phyloP scores from a whole-genome alignment of 1,140 invertebrate genomes.

The Dreissena rostriformis region DNA sequence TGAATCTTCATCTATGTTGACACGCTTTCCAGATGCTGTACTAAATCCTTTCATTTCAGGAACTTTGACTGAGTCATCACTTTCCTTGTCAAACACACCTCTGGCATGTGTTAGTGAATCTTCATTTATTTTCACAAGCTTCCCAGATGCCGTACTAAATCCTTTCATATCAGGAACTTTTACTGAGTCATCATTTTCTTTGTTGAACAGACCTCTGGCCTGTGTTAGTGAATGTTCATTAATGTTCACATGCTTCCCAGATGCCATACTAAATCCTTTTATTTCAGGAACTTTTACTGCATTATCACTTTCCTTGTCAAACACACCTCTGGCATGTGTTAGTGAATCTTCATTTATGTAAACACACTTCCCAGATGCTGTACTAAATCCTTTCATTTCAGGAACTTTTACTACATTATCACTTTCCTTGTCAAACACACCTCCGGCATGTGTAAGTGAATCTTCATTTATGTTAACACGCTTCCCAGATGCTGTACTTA shows the following conservation, averaged over 20 bases:
- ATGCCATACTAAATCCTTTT: neutral
- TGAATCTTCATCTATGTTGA: slow-evolving; percentile 15
- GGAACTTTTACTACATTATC: neutral
- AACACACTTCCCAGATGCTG: neutral
- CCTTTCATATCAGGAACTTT: neutral
- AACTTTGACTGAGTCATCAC: neutral
- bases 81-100: neutral
- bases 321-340: neutral
- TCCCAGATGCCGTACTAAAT: neutral
- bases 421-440: neutral
- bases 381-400: slow-evolving; percentile 16
- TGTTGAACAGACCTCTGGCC: neutral
- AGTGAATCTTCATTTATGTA: slow-evolving; percentile 15
- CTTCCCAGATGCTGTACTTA: slow-evolving; percentile 40
- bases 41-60: slow-evolving; percentile 31
- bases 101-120: neutral
- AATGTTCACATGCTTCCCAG: neutral
- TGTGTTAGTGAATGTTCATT: neutral
- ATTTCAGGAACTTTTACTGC: neutral
- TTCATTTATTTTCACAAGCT: neutral
- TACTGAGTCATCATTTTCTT: neutral
- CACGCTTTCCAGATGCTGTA: slow-evolving; percentile 37
- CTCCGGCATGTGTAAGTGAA: slow-evolving; percentile 10
- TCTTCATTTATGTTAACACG: slow-evolving; percentile 20
- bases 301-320: neutral